Conservation (phyloP, 2,888 invertebrate genomes). For the Mimas tiliae region DNA sequence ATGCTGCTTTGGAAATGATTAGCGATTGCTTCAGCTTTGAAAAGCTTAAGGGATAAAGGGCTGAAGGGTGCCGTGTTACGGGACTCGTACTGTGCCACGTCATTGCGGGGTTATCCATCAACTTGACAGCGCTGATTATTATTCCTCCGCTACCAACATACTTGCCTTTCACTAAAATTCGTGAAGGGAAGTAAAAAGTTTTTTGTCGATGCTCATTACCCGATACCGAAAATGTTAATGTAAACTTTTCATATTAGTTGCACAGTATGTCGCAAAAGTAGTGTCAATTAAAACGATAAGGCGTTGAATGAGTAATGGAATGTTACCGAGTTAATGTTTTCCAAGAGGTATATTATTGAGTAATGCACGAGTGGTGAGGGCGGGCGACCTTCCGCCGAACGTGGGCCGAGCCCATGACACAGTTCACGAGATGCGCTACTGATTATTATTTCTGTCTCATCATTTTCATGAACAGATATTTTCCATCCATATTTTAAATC, state of each 20-base stretch:
- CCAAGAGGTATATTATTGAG: conserved; percentile 59
- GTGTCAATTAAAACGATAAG: conserved; percentile 26
- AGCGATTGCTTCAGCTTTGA: neutral
- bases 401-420: conserved; percentile 83
- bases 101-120: conserved; percentile 74
- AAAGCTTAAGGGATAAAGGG: conserved; percentile 35
- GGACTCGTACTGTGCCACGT: conserved; percentile 61
- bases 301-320: conserved; percentile 41
- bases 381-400: conserved; percentile 74
- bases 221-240: conserved; percentile 2
- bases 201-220: conserved; percentile 9
- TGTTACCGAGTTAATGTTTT: conserved; percentile 44
- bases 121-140: conserved; percentile 72
- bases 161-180: conserved; percentile 57
- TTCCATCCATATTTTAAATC: neutral
- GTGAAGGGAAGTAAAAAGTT: conserved; percentile 39
- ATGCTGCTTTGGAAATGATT: conserved; percentile 1
- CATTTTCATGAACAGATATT: conserved; percentile 47
- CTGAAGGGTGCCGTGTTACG: conserved; percentile 36
- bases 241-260: conserved; percentile 1
- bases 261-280: conserved; percentile 16
- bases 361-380: conserved; percentile 61
- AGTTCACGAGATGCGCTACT: conserved; percentile 71
- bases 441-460: conserved; percentile 75
- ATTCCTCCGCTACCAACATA: conserved; percentile 58